Conservation (phyloP, 2,888 invertebrate genomes). For the Uropetala carovei region DNA sequence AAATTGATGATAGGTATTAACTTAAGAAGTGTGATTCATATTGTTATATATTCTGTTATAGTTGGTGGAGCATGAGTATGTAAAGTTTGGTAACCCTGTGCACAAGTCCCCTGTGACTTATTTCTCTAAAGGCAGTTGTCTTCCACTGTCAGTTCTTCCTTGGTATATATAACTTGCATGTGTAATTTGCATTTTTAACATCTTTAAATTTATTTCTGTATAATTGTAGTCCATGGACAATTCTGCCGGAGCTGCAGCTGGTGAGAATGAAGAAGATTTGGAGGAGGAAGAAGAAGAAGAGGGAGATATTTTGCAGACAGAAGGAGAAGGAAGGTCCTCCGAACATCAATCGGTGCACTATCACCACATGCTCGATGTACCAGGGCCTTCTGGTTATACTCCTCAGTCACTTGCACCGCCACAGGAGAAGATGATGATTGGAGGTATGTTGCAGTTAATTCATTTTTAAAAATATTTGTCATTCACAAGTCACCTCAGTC, state of each 20-base stretch:
- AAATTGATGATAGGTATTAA: too few species aligned
- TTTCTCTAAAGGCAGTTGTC: too few species aligned
- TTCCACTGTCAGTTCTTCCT: too few species aligned
- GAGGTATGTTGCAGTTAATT: conserved; percentile 38
- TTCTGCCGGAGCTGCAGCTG: conserved; percentile 42
- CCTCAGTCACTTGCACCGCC: conserved; percentile 22
- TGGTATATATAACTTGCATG: too few species aligned
- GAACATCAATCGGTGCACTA: conserved; percentile 49
- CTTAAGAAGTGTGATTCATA: too few species aligned
- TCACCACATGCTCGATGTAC: conserved; percentile 44
- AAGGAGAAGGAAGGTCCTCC: conserved; percentile 40
- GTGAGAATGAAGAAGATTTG: conserved; percentile 50
- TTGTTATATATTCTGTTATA: too few species aligned
- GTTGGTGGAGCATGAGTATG: too few species aligned
- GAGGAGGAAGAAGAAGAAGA: conserved; percentile 53
- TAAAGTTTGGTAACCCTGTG: too few species aligned
- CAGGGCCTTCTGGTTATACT: conserved; percentile 55
- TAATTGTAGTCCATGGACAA: conserved; percentile 37
- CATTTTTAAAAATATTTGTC: neutral
- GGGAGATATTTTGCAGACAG: conserved; percentile 25
- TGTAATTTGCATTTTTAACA: too few species aligned
- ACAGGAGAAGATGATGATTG: conserved; percentile 58
- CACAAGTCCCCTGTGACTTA: too few species aligned
- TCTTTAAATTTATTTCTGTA: too few species aligned
- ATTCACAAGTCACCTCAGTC: conserved; percentile 39